Percentiles rank a stretch among this genome's conserved stretches.
These are phyloP conservation scores for Hydrocynus forskahlii DNA, from an alignment of 2,797 vertebrate genomes.

Conservation along the genomic window DNA sequence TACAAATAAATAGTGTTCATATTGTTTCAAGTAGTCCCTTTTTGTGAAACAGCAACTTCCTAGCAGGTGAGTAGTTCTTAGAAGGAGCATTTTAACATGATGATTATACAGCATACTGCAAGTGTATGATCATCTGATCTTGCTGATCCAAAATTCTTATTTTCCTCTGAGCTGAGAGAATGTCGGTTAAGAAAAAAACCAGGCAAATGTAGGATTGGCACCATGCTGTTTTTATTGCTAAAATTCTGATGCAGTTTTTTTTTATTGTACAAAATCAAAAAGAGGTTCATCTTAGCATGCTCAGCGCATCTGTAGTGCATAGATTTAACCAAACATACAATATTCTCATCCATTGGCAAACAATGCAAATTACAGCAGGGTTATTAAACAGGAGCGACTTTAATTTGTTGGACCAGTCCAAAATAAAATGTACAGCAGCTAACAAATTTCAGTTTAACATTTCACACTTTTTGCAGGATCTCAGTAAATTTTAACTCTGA, in stretches of 20 bases:
- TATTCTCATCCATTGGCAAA: constrained; percentile 65
- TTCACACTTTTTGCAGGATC: not conserved
- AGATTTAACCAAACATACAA: constrained; percentile 73
- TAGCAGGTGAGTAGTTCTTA: not conserved
- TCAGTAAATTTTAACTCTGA: not conserved
- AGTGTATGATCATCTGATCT: too few relatives aligned
- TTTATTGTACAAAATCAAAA: constrained; percentile 79
- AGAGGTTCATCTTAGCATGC: constrained; percentile 79
- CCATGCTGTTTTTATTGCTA: constrained; percentile 89
- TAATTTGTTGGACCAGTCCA: not conserved
- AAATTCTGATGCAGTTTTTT: constrained; percentile 72
- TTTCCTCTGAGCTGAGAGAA: too few relatives aligned
- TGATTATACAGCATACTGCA: too few relatives aligned
- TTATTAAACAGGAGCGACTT: constrained; percentile 13
- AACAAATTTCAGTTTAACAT: not conserved
- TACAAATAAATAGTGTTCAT: not conserved
- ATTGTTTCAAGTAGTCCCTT: not conserved
- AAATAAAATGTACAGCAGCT: not conserved
- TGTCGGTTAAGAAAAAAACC: constrained; percentile 1
- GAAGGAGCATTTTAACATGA: not conserved
- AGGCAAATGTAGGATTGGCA: constrained; percentile 70
- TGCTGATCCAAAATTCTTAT: too few relatives aligned
- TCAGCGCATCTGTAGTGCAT: constrained; percentile 82
- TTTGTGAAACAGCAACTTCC: not conserved
- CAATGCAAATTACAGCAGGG: constrained; percentile 59